Evolutionary conservation across 2,113 vertebrate species (phyloP).

Genomic region (Peromyscus maniculatus): DNA sequence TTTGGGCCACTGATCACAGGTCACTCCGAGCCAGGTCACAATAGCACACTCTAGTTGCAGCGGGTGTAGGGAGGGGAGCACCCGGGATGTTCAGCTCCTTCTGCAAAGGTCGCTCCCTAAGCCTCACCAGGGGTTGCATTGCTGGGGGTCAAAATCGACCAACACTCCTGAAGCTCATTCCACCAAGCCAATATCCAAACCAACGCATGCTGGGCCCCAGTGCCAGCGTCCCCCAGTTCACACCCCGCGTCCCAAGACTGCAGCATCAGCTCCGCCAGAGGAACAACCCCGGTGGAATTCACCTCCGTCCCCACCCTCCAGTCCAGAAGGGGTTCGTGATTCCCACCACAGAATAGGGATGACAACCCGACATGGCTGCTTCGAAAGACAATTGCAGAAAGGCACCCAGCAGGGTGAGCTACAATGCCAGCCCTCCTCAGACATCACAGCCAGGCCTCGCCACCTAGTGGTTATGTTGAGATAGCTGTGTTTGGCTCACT

Average conservation of each 20-base stretch:
- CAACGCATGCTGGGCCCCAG: background rate
- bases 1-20: background rate
- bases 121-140: background rate
- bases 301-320: background rate
- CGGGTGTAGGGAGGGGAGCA: background rate
- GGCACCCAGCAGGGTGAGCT: background rate
- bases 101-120: background rate
- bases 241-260: background rate
- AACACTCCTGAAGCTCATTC: background rate
- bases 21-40: background rate
- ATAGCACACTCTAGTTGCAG: background rate
- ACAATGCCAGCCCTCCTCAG: background rate
- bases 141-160: background rate
- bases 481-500: accelerated
- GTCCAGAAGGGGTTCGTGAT: too few relatives aligned
- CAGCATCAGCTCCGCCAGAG: background rate
- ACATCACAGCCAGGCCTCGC: background rate
- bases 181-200: background rate
- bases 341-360: too few relatives aligned
- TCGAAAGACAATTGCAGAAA: background rate
- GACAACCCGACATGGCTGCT: background rate
- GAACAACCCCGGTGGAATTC: background rate
- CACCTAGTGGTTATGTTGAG: conserved; percentile 8
- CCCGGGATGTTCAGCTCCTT: background rate
- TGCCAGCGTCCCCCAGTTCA: too few relatives aligned